Conservation (phyloP, 2,888 invertebrate genomes). For the Lagria hirta region DNA sequence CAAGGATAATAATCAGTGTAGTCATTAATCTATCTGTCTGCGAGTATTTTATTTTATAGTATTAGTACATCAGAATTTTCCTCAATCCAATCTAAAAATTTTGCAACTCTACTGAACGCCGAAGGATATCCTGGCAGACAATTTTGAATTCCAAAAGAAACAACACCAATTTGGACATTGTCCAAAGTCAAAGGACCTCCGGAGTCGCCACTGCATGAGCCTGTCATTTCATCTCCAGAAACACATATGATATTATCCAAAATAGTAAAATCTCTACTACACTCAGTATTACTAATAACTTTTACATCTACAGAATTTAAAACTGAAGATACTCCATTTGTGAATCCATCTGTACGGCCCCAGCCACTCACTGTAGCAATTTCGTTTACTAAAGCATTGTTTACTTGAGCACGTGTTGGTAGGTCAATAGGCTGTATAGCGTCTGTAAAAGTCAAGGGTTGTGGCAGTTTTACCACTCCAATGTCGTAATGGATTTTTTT, state of each 20-base stretch:
- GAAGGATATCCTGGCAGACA: constrained; percentile 26
- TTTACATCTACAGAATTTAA: constrained; percentile 13
- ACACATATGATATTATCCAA: constrained; percentile 19
- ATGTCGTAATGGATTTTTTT: constrained; percentile 39
- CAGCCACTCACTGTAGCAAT: constrained; percentile 31
- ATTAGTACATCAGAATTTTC: constrained; percentile 14
- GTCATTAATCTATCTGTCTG: too few relatives aligned
- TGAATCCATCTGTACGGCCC: constrained; percentile 26
- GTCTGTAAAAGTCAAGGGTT: constrained; percentile 33
- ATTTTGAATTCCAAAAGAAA: constrained; percentile 23
- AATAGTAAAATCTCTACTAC: background rate
- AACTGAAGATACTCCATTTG: constrained; percentile 17
- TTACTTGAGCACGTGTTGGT: constrained; percentile 29
- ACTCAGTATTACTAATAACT: constrained; percentile 11
- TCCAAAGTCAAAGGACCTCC: constrained; percentile 29
- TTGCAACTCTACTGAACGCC: constrained; percentile 21
- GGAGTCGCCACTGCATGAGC: constrained; percentile 30
- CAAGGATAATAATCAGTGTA: too few relatives aligned
- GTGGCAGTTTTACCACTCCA: constrained; percentile 39
- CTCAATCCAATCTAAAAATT: constrained; percentile 29
- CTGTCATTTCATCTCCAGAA: constrained; percentile 17
- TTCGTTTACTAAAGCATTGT: constrained; percentile 12
- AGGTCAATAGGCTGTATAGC: constrained; percentile 43
- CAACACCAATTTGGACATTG: constrained; percentile 26
- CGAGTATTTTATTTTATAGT: constrained; percentile 9